Evolutionary conservation across 2,797 vertebrate genomes (phyloP).

Genomic region (Ambastaia sidthimunki): DNA sequence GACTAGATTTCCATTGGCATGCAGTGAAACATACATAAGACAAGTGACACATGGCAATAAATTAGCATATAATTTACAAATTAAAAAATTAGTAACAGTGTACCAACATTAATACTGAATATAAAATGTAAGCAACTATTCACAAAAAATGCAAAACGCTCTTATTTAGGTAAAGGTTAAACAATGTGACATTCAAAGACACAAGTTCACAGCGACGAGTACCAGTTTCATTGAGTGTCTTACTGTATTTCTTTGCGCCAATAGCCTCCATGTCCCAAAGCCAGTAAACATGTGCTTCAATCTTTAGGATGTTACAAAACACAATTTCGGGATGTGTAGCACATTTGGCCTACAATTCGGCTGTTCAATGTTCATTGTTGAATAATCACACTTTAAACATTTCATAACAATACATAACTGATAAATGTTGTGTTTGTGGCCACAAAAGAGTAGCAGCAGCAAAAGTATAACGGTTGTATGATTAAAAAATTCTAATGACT

Average conservation of each 20-base stretch:
- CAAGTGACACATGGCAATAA: constrained; percentile 97
- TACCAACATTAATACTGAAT: constrained; percentile 98
- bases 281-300: constrained; percentile 71
- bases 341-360: constrained; percentile 55
- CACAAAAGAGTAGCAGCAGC: constrained; percentile 85
- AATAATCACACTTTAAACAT: constrained; percentile 62
- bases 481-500: constrained; percentile 59
- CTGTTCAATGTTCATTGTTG: constrained; percentile 58
- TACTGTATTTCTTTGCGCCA: constrained; percentile 24
- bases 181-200: constrained; percentile 94
- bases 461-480: constrained; percentile 72
- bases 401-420: constrained; percentile 68
- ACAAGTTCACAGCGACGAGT: constrained; percentile 84
- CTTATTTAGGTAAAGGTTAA: constrained; percentile 85
- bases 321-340: constrained; percentile 59
- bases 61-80: constrained; percentile 99
- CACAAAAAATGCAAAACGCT: constrained; percentile 78
- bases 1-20: constrained; percentile 86
- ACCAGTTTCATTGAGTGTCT: constrained; percentile 71
- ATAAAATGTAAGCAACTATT: constrained; percentile 98
- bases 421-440: constrained; percentile 74
- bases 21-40: constrained; percentile 89
- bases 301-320: constrained; percentile 64
- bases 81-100: constrained; percentile 91
- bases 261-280: constrained; percentile 68